Base-by-base conservation (phyloP, 2,113 vertebrate species). In the Merops nubicus region DNA sequence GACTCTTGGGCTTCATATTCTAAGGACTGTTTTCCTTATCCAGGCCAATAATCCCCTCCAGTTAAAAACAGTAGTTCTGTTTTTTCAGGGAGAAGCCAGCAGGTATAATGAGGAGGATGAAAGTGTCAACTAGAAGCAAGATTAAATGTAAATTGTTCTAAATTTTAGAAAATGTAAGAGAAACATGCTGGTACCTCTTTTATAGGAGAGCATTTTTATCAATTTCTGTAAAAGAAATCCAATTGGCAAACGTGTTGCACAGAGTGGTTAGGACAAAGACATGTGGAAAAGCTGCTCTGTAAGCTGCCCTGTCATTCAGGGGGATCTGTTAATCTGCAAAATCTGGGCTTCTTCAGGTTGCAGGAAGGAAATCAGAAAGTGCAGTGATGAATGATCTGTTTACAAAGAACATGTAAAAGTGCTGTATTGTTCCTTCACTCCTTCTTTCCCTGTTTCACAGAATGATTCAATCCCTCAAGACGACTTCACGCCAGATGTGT, bases 391-490 rank as follows among this genome's bases (percentile, higher is more conserved):
- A 23, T 15, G 47, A 83, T 81, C 31, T 76, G 43, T 81, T 91
- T 89, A 64, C 45, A 54, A 43, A 56, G 74, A 51, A 11, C 3
- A 1, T 31, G 7, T 20, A 40, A 38, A 75, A 85, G 51, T 70
- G 42, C 25, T 29, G 11, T 91, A 42, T 84, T 11, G 5, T 72
- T 75, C 91, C 73, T 22, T 93, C 33, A 60, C 62, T 64, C 6
- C 43, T 65, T 31, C 59, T 31, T 85, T 9, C 11, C 94, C 23
- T 2, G 0, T 92, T 97, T 96, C 70, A 51, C 98, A 99, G 99
- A 99, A 98, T 76, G 99, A 99, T 94, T 98, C 98, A 31, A 98
- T 99, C 93, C 99, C 99, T 86, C 99, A 99, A 97, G 99, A 99
- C 1, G 99, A 99, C 96, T 99, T 99, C 97, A 99, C 99, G 3